Base-by-base conservation (phyloP, 2,797 vertebrate species). In the Loriculus beryllinus region DNA sequence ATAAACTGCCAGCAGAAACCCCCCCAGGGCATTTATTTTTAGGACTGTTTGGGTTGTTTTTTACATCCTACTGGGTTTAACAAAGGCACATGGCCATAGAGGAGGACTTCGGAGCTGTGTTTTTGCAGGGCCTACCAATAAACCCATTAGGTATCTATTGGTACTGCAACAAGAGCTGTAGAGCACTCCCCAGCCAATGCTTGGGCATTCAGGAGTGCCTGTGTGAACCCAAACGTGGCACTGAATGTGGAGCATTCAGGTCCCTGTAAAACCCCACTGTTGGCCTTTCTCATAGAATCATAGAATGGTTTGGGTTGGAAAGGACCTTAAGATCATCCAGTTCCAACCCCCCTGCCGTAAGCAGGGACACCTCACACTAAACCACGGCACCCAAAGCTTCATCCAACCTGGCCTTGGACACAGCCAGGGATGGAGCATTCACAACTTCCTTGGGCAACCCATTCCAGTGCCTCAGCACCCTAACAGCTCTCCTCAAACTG, bases 11-110 rank as follows among this genome's bases (percentile, higher is more conserved):
- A 59, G 74, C 83, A 93, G 67, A 79, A 92, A 60, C n/a, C n/a
- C 28, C 17, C 65, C 57, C 86, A 71, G 80, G 57, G 75, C 88
- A 90, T 79, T 81, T 92, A 92, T 90, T 88, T 93, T 90, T 83
- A 92, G 80, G 60, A 20, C 40, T 17, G n/a, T 16, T 76, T 23
- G 39, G 20, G 59, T 2, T 56, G 14, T 33, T n/a, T 82, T 56
- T 17, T 31, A 35, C 92, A 76, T 28, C 20, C 33, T n/a, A 4
- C 31, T 59, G 13, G 82, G 83, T 80, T 86, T 76, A 77, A 82
- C 28, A 39, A 59, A 54, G 1, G 5, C 21, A 6, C 25, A 20
- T 9, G 57, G 19, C 37, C 25, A 21, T 1, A 5, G 26, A 43
- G 48, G 54, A 15, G 47, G 43, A 6, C 23, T 78, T 22, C 52